Evolutionary conservation across 2,888 invertebrate genomes (phyloP), one percentile per base, ranked within the genome.

Genomic region (Apodemia zela): DNA sequence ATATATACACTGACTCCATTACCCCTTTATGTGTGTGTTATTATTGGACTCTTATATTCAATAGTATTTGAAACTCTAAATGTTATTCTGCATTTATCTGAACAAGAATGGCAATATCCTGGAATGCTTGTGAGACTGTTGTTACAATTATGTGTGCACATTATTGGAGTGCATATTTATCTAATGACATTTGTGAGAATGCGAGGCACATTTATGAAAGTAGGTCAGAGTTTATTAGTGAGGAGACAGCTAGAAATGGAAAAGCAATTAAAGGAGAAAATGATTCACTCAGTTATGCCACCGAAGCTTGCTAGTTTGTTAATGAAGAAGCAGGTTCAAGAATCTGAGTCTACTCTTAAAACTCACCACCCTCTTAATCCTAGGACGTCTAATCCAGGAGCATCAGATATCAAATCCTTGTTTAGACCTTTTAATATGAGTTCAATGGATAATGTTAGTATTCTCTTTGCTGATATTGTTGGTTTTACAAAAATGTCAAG

Each of bases 261-360:
- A 81, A 98, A 98, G 75, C 96, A 97, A 78, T 92, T 98, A 58
- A 98, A 98, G 82, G 98, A 98, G 82, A 97, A 98, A 82, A 98
- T 99, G 98, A 98, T 98, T 73, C 97, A 97, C 81, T 98, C 98
- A 29, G 97, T 99, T 65, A 99, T 99, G 99, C 99, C 99, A 10
- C 98, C 97, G 0, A 96, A 96, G 78, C 96, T 98, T 2, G 98
- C 98, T 3, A 94, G 95, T 72, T 97, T 96, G 95, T 82, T 97
- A 62, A 93, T 97, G 92, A 94, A 95, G 68, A 96, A 97, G 77
- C 94, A 95, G 75, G 93, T 94, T 67, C 86, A 93, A 63, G 93
- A 94, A 68, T 80, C 87, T 29, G 92, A 93, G 64, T 93, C 93
- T 68, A 88, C 92, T 71, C 85, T 94, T 71, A 93, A 94, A 75